Base-by-base conservation (phyloP, 2,888 invertebrate genomes). In the Drosophila aldrichi region DNA sequence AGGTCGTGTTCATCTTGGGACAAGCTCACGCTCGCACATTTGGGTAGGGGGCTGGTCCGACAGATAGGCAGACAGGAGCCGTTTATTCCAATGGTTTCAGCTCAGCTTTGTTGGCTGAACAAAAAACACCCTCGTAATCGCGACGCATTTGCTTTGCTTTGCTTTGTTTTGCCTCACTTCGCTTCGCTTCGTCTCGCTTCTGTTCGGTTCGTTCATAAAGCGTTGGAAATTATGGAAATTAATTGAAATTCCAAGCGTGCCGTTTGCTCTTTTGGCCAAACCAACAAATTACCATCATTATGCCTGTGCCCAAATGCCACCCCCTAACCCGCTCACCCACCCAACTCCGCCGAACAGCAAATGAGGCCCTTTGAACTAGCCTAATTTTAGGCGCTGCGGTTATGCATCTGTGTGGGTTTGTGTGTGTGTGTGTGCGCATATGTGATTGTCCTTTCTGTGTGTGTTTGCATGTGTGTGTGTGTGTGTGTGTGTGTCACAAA, bases 181-280 rank as follows among this genome's bases (percentile, higher is more conserved):
- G 78, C 68, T 65, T 60, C 56, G 66, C 51, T 66, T 74, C 57
- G 75, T 62, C 67, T 83, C 36, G 78, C 66, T 72, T 32, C 83
- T 44, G 78, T 68, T 74, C 55, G 48, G 79, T 70, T 70, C 78
- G 78, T 69, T 88, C 88, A 90, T 88, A 88, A 90, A 90, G 82
- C 84, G 77, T 82, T 82, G 88, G 84, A 91, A 91, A 91, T 92
- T 92, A 92, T 91, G 91, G 90, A 92, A 92, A 92, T 92, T 92
- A 92, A 92, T 92, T 92, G 92, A 92, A 92, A 92, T 92, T 92
- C 92, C 91, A 90, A 82, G 84, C 88, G 91, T 92, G 86, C 92
- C 92, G 87, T 87, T 89, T 91, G 91, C 90, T 90, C 91, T 92
- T 92, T 91, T 92, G 88, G 63, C 69, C 72, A 89, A 90, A 89